phyloP scores from a whole-genome alignment of 1,140 invertebrate genomes.

The Portunus trituberculatus region DNA sequence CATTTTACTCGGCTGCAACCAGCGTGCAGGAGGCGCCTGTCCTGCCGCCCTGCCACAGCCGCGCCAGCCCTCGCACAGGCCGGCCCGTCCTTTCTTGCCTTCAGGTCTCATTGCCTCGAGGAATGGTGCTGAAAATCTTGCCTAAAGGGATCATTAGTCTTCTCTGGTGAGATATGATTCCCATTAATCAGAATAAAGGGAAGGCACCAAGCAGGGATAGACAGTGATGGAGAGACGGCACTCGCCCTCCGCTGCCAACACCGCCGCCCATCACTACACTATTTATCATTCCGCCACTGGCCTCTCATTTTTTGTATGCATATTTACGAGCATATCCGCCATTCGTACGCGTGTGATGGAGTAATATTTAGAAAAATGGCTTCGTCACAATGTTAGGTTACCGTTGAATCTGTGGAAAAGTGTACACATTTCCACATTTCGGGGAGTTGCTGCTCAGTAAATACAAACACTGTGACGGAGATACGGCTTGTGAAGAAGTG shows the following conservation, averaged over 20 bases:
- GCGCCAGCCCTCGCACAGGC: too few species aligned
- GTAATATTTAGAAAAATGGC: too few species aligned
- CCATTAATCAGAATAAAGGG: conserved; percentile 23
- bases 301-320: background rate
- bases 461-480: too few species aligned
- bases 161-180: background rate
- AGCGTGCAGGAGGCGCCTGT: too few species aligned
- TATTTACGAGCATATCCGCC: background rate
- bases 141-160: background rate
- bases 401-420: too few species aligned
- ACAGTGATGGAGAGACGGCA: background rate
- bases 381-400: too few species aligned
- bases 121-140: conserved; percentile 5
- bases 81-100: background rate
- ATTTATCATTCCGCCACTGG: background rate
- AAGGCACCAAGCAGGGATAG: background rate
- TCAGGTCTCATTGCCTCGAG: background rate
- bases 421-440: too few species aligned
- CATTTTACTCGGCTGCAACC: too few species aligned
- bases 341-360: too few species aligned
- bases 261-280: background rate
- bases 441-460: too few species aligned
- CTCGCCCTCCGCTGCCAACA: background rate
- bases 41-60: too few species aligned
- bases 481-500: too few species aligned